Evolutionary conservation across 2,797 vertebrate species (phyloP).

Genomic region (Cyprinodon diabolis): DNA sequence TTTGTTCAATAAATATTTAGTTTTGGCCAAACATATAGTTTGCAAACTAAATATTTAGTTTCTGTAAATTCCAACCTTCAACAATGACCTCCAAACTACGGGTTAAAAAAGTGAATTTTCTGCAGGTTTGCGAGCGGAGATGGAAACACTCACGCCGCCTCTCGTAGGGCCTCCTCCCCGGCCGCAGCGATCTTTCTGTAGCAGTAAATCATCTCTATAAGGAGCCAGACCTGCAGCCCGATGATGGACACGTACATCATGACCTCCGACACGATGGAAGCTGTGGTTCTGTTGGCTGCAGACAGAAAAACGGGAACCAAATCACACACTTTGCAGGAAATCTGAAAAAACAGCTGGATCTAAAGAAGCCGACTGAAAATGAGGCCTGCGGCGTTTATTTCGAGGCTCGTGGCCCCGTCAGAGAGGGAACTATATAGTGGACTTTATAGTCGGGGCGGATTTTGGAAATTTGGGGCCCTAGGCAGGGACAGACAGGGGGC

Average conservation of each 20-base stretch:
- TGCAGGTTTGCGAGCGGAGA: not conserved
- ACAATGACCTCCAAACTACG: not conserved
- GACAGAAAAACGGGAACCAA: conserved; percentile 11
- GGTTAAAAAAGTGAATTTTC: not conserved
- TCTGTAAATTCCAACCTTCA: no score
- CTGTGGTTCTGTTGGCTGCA: conserved; percentile 85
- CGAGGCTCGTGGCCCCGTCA: no score
- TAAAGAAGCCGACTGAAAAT: not conserved
- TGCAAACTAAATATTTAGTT: no score
- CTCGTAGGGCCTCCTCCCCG: conserved; percentile 88
- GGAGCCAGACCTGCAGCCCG: conserved; percentile 91
- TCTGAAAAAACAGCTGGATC: not conserved
- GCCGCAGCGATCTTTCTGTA: conserved; percentile 89
- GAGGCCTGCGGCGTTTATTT: no score
- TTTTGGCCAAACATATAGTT: no score
- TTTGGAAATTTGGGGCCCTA: no score
- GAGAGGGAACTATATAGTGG: no score
- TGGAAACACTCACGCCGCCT: conserved; percentile 86
- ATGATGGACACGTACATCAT: conserved; percentile 97
- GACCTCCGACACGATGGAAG: conserved; percentile 92
- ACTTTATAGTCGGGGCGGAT: no score
- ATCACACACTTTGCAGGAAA: not conserved
- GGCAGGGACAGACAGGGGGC: no score
- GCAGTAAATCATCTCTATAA: conserved; percentile 95
- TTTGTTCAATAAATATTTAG: no score